Percentiles rank a stretch among this genome's conserved stretches.
phyloP scores from a whole-genome alignment of 2,113 vertebrate species.

The Pollachius pollachius region DNA sequence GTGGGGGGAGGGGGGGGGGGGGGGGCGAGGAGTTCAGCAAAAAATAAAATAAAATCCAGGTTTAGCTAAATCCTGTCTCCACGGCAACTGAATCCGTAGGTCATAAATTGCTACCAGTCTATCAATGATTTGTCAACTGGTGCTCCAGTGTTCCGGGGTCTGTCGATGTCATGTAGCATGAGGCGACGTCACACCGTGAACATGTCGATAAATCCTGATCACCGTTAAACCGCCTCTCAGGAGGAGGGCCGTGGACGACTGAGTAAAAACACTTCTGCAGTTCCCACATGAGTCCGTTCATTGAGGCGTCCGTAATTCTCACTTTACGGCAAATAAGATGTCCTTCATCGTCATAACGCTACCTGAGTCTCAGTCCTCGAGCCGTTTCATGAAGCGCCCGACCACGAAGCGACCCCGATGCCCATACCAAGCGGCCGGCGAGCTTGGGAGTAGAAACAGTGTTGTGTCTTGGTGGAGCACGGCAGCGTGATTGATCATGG shows the following conservation, averaged over 20 bases:
- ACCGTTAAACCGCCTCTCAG: no score
- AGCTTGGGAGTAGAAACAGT: slow-evolving; percentile 50
- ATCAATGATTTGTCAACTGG: slow-evolving; percentile 7
- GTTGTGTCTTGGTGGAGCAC: slow-evolving; percentile 39
- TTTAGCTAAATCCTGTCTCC: neutral
- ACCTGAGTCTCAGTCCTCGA: neutral
- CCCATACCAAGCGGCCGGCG: slow-evolving; percentile 33
- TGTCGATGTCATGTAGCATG: no score
- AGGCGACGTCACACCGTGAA: no score
- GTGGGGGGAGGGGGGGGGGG: no score
- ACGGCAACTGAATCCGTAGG: slow-evolving; percentile 3
- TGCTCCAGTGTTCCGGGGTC: neutral
- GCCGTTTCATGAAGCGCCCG: slow-evolving; percentile 27
- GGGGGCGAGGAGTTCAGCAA: neutral
- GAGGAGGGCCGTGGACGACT: no score
- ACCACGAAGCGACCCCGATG: slow-evolving; percentile 31
- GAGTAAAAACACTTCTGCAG: no score
- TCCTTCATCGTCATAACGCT: no score
- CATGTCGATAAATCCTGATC: no score
- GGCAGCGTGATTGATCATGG: slow-evolving; percentile 48
- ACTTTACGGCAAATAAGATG: no score
- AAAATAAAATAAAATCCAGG: neutral
- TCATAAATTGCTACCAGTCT: neutral
- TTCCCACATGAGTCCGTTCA: no score
- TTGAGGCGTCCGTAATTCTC: no score